Evolutionary conservation across 2,888 invertebrate species (phyloP).

Genomic region (Lypha dubia): DNA sequence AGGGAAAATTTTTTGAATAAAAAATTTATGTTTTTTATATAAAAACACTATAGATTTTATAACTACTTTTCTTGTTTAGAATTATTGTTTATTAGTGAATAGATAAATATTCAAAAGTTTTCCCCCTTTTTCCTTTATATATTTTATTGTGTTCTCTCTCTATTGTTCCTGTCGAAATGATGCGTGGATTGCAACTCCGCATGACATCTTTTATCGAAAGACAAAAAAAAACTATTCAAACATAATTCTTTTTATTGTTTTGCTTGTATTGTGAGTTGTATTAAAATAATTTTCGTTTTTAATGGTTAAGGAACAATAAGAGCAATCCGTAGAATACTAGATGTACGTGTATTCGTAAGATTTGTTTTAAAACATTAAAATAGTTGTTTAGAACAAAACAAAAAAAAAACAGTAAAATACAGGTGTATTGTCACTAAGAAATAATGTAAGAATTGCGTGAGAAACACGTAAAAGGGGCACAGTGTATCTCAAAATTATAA

Average conservation of each 20-base stretch:
- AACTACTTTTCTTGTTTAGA: neutral
- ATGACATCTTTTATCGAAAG: conserved; percentile 56
- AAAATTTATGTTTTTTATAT: neutral
- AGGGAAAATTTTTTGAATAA: conserved; percentile 10
- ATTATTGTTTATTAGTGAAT: conserved; percentile 34
- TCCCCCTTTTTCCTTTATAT: conserved; percentile 24
- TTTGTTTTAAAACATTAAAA: conserved; percentile 29
- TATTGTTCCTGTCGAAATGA: conserved; percentile 27
- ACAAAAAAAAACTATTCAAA: conserved; percentile 14
- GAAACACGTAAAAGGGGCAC: conserved; percentile 42
- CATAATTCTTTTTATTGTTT: conserved; percentile 37
- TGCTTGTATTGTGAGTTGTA: conserved; percentile 25
- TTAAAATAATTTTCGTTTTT: conserved; percentile 42
- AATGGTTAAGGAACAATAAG: conserved; percentile 64
- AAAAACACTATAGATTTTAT: conserved; percentile 35
- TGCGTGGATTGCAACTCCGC: conserved; percentile 67
- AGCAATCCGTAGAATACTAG: conserved; percentile 56
- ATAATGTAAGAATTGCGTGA: conserved; percentile 62
- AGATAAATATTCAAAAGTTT: conserved; percentile 32
- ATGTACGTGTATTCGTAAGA: conserved; percentile 4
- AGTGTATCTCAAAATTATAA: neutral
- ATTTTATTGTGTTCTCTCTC: neutral
- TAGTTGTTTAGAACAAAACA: neutral
- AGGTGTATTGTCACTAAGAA: conserved; percentile 63
- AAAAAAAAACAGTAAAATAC: conserved; percentile 39